Base-by-base conservation (phyloP, 2,888 invertebrate genomes). In the Buathra laborator region DNA sequence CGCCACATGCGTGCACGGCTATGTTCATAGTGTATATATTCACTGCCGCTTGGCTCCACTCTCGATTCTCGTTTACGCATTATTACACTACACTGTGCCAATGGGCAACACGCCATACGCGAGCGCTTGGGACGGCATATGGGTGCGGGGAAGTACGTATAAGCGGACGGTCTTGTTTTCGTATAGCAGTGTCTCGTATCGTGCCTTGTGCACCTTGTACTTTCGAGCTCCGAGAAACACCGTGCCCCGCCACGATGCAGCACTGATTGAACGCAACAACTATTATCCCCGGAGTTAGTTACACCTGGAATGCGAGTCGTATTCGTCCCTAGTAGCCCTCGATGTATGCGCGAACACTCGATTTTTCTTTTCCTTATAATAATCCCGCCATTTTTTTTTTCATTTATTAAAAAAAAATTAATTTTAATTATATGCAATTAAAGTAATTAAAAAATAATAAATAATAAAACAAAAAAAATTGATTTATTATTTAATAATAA, bases 61-160 rank as follows among this genome's bases (percentile, higher is more conserved):
- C 78, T 51, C 83, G 68, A 79, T 83, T 68, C 78, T 74, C 74
- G 68, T 62, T 83, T 78, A 83, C 83, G 78, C 83, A 74, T 83
- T 83, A 83, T 83, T 83, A 83, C 71, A 74, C 74, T 46, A 68
- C 62, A 78, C 74, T 83, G 83, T 83, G 78, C 78, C 83, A 83
- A 83, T 83, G 78, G 78, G 74, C 74, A 83, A 53, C 68, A 46
- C 51, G 77, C 82, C 77, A 70, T 74, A 53, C 68, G 59, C 72
- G 29, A 74, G 67, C 53, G 72, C 59, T 68, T 14, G n/a, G 62
- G 48, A 74, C n/a, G 62, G 48, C 62, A 62, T 44, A 71, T 32
- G 43, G 59, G 59, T 59, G 29, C 29, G 9, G 24, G 29, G 1
- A 29, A 1, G 46, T 56, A 32, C 29, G 16, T 14, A 29, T 53